These are phyloP conservation scores for Anisognathus igniventris DNA, from an alignment of 2,797 vertebrate species.

Conservation along the genomic window DNA sequence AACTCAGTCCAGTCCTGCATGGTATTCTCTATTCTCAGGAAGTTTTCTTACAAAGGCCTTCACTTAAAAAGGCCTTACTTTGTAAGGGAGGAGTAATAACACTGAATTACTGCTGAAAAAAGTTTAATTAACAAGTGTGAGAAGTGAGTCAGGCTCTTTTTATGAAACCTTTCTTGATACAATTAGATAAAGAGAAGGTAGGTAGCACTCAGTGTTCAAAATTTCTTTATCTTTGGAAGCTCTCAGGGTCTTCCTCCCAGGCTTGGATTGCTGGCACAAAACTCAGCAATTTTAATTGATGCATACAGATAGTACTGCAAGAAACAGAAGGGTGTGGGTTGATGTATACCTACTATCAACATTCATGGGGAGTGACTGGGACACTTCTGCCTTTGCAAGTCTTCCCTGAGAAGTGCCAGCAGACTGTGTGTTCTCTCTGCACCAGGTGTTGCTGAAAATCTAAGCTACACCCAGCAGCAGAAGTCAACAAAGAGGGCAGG, in stretches of 20 bases:
- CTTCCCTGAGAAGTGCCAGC: neutral
- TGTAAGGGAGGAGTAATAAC: neutral
- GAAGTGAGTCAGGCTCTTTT: neutral
- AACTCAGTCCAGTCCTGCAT: neutral
- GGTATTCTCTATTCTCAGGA: neutral
- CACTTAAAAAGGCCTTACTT: neutral
- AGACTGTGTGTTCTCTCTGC: neutral
- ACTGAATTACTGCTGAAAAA: neutral
- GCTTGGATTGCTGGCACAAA: neutral
- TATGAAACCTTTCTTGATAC: neutral
- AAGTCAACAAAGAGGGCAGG: neutral
- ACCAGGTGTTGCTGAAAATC: neutral
- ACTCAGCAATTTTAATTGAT: neutral
- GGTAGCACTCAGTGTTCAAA: neutral
- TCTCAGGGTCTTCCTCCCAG: neutral
- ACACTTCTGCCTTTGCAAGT: neutral
- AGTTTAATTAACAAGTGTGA: slow-evolving; percentile 20
- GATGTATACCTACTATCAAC: neutral
- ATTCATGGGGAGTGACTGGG: neutral
- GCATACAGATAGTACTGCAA: neutral
- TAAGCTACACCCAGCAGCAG: neutral
- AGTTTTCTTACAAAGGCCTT: neutral
- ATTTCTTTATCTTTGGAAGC: neutral
- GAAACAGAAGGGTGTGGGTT: neutral
- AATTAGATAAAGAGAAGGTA: slow-evolving; percentile 4